Evolutionary conservation across 1,140 invertebrate species (phyloP).

Genomic region (Drosophila malerkotliana): DNA sequence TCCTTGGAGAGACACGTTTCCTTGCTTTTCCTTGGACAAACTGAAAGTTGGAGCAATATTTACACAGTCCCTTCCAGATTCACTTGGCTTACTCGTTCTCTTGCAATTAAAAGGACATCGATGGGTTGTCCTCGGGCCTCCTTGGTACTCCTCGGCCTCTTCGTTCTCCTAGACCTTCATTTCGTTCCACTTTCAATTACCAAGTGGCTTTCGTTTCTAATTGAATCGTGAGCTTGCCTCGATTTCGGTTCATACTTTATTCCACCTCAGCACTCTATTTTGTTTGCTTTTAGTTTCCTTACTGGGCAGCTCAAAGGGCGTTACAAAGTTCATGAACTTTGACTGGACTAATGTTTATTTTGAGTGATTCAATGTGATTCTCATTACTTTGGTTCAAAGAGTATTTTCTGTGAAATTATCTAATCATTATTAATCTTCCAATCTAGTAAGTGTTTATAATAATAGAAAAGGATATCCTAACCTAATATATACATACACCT

Average conservation of each 20-base stretch:
- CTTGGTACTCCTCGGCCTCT: conserved; percentile 4
- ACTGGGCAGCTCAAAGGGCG: conserved; percentile 7
- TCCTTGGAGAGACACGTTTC: conserved; percentile 34
- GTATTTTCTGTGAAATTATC: not conserved
- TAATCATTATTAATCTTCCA: not conserved
- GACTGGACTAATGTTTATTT: conserved; percentile 27
- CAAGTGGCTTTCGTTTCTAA: conserved; percentile 72
- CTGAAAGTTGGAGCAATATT: conserved; percentile 37
- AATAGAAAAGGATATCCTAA: too few relatives aligned
- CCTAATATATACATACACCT: too few relatives aligned
- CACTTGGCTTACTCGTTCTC: conserved; percentile 14
- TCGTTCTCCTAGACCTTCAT: too few relatives aligned
- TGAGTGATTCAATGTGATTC: not conserved
- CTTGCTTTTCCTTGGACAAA: conserved; percentile 32
- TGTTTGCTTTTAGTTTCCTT: conserved; percentile 33
- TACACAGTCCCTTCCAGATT: conserved; percentile 22
- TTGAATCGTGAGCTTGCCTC: conserved; percentile 56
- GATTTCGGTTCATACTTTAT: conserved; percentile 27
- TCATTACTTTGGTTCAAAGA: not conserved
- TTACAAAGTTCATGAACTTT: conserved; percentile 43
- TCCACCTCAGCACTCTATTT: conserved; percentile 40
- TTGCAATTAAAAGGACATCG: conserved; percentile 48
- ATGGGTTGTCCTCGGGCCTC: conserved; percentile 33
- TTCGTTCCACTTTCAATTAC: conserved; percentile 61
- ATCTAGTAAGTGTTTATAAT: too few relatives aligned